Conservation (phyloP, 2,888 invertebrate species). For the Lepas anatifera region DNA sequence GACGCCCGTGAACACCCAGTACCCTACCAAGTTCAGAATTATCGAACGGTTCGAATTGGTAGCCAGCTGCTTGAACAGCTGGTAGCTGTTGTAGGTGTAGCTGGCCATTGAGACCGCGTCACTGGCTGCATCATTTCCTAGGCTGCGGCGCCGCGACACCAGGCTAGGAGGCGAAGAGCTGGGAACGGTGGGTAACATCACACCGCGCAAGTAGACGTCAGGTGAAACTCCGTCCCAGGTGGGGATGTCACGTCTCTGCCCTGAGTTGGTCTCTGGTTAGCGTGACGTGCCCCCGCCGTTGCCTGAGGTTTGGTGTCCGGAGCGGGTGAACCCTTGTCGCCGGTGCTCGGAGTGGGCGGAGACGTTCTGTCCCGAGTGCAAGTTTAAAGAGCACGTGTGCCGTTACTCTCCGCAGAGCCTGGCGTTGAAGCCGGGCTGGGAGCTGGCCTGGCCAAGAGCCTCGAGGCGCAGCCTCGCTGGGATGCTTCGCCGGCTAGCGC, state of each 20-base stretch:
- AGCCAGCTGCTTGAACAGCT: constrained; percentile 92
- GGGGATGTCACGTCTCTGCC: constrained; percentile 71
- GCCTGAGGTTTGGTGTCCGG: background rate
- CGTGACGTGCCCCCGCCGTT: background rate
- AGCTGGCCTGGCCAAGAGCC: too few relatives aligned
- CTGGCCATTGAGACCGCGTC: constrained; percentile 72
- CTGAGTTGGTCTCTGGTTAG: constrained; percentile 31
- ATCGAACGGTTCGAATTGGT: constrained; percentile 95
- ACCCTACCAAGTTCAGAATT: constrained; percentile 94
- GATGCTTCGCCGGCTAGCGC: too few relatives aligned
- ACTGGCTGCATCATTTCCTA: constrained; percentile 62
- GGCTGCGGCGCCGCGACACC: constrained; percentile 44
- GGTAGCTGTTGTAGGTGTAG: constrained; percentile 73
- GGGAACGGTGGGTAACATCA: constrained; percentile 66
- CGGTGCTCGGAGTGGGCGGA: background rate
- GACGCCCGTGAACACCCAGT: constrained; percentile 95
- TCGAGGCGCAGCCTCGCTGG: too few relatives aligned
- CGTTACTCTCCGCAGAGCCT: too few relatives aligned
- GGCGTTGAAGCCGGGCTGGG: too few relatives aligned
- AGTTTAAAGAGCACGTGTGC: too few relatives aligned
- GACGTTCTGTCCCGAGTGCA: too few relatives aligned
- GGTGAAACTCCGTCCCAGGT: constrained; percentile 68
- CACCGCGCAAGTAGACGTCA: background rate
- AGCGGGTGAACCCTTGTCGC: too few relatives aligned
- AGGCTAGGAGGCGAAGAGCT: constrained; percentile 65